Percentiles rank a stretch among this genome's conserved stretches.
Conservation (phyloP, 2,888 invertebrate species). For the Chloromyia formosa region DNA sequence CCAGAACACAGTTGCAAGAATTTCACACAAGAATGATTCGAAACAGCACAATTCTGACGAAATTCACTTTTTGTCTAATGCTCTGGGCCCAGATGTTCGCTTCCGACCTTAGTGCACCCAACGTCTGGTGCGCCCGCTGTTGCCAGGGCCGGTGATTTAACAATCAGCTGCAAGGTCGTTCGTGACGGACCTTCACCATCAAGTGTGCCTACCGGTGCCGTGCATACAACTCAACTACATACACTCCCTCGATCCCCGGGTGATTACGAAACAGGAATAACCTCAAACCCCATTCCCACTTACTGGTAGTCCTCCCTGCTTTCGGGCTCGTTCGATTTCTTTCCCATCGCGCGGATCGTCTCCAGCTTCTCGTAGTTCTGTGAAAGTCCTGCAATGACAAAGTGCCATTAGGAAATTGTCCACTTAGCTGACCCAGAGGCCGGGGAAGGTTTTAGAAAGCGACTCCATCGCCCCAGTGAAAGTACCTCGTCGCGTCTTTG, state of each 20-base stretch:
- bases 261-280: conserved; percentile 49
- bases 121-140: neutral
- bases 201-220: neutral
- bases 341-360: conserved; percentile 75
- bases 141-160: neutral
- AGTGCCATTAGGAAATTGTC: conserved; percentile 26
- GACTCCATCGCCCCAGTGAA: conserved; percentile 35
- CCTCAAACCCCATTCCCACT: conserved; percentile 52
- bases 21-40: no score
- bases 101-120: neutral
- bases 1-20: no score
- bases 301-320: conserved; percentile 75
- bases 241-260: conserved; percentile 39
- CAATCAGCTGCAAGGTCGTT: conserved; percentile 3
- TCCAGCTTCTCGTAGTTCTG: conserved; percentile 85
- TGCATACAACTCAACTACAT: conserved; percentile 48
- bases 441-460: neutral
- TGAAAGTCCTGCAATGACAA: conserved; percentile 70
- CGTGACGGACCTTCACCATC: neutral
- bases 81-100: no score
- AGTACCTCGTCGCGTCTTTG: conserved; percentile 83
- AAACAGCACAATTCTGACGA: no score
- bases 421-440: neutral
- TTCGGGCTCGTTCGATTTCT: conserved; percentile 74
- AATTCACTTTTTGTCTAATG: no score